Conservation (phyloP, 2,113 vertebrate species). For the Megaleporinus macrocephalus region DNA sequence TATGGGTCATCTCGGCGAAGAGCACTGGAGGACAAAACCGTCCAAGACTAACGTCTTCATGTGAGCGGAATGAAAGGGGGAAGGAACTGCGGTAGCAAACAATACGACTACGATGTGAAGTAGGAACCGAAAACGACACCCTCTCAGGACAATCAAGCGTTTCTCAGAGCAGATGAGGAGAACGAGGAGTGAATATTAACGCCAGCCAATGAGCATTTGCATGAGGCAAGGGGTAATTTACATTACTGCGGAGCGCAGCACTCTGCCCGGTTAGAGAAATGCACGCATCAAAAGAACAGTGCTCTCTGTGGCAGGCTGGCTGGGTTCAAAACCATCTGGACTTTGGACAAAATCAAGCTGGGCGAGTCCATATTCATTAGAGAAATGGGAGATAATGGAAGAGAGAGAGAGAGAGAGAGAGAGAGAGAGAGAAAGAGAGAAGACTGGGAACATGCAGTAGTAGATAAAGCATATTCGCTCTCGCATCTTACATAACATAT, state of each 20-base stretch:
- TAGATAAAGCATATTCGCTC: background rate
- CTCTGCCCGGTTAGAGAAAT: constrained; percentile 29
- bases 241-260: constrained; percentile 19
- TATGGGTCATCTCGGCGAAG: background rate
- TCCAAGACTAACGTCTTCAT: background rate
- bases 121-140: constrained; percentile 21
- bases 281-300: constrained; percentile 37
- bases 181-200: constrained; percentile 39
- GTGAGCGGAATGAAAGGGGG: background rate
- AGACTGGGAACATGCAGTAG: constrained; percentile 32
- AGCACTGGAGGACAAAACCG: constrained; percentile 23
- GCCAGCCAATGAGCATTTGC: constrained; percentile 19
- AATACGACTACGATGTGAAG: constrained; percentile 25
- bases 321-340: constrained; percentile 51
- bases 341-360: constrained; percentile 56
- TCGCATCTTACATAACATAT: background rate
- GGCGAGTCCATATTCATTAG: constrained; percentile 45
- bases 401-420: constrained; percentile 7
- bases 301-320: constrained; percentile 29
- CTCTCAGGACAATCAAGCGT: constrained; percentile 37
- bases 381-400: constrained; percentile 41
- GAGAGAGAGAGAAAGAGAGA: constrained; percentile 17
- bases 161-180: constrained; percentile 30
- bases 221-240: constrained; percentile 42
- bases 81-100: background rate